phyloP scores from a whole-genome alignment of 2,113 vertebrate genomes.

The Hyperopisus bebe region DNA sequence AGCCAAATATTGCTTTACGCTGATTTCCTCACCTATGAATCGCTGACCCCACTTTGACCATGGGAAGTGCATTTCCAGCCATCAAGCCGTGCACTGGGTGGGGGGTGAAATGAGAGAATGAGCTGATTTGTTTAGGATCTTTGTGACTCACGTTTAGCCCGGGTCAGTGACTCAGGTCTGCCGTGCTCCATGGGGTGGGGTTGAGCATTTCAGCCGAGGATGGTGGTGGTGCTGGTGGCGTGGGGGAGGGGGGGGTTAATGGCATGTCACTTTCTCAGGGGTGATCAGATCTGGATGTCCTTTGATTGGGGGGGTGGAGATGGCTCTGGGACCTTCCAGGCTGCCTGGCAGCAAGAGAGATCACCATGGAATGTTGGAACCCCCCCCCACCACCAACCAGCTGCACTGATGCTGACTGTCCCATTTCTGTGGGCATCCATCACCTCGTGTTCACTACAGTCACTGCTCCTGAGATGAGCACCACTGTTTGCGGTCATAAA shows the following conservation, averaged over 20 bases:
- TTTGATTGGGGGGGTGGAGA: constrained; percentile 16
- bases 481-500: constrained; percentile 11
- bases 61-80: background rate
- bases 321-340: background rate
- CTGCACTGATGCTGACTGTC: constrained; percentile 35
- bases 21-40: background rate
- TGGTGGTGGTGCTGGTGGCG: background rate
- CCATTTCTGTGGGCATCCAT: constrained; percentile 31
- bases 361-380: background rate
- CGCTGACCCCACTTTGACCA: background rate
- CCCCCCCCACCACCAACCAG: constrained; percentile 5
- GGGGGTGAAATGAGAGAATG: background rate
- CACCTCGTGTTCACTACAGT: constrained; percentile 44
- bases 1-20: background rate
- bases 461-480: constrained; percentile 8
- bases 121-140: background rate
- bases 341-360: constrained; percentile 11
- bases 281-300: background rate
- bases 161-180: background rate
- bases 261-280: background rate
- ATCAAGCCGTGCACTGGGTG: background rate
- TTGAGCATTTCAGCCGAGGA: background rate
- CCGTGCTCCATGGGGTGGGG: background rate
- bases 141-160: background rate
- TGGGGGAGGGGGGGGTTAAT: background rate